Conservation (phyloP, 2,113 vertebrate species). For the Sylvia atricapilla region DNA sequence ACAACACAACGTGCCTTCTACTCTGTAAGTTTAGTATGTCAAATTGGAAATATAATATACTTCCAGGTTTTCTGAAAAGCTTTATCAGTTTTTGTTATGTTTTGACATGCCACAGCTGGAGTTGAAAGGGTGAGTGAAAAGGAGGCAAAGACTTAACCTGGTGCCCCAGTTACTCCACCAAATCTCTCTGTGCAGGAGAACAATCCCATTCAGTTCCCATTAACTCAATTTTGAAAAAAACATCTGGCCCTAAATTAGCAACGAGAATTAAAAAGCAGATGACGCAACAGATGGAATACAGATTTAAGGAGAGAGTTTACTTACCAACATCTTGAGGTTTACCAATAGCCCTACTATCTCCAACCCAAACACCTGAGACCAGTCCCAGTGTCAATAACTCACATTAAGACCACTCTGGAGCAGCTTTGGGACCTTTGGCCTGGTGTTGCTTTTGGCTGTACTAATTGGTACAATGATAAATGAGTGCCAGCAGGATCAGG, state of each 20-base stretch:
- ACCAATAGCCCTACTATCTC: not conserved
- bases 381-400: not conserved
- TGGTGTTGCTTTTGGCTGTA: not conserved
- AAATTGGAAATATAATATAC: not conserved
- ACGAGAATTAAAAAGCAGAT: not conserved
- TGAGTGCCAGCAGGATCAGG: not conserved
- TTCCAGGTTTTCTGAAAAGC: not conserved
- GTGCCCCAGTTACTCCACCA: not conserved
- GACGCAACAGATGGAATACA: not conserved
- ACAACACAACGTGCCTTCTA: not conserved
- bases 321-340: not conserved
- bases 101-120: not conserved
- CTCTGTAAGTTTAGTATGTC: not conserved
- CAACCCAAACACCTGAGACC: not conserved
- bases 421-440: not conserved
- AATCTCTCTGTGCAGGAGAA: not conserved
- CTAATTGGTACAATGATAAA: not conserved
- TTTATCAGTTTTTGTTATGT: not conserved
- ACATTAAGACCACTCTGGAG: not conserved
- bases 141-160: not conserved
- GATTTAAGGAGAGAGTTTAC: not conserved
- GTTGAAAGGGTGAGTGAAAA: not conserved
- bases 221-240: not conserved
- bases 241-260: not conserved
- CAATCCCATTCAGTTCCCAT: not conserved